Evolutionary conservation across 1,140 invertebrate genomes (phyloP), one percentile per base, ranked within the genome.

Genomic region (Drosophila prosaltans): DNA sequence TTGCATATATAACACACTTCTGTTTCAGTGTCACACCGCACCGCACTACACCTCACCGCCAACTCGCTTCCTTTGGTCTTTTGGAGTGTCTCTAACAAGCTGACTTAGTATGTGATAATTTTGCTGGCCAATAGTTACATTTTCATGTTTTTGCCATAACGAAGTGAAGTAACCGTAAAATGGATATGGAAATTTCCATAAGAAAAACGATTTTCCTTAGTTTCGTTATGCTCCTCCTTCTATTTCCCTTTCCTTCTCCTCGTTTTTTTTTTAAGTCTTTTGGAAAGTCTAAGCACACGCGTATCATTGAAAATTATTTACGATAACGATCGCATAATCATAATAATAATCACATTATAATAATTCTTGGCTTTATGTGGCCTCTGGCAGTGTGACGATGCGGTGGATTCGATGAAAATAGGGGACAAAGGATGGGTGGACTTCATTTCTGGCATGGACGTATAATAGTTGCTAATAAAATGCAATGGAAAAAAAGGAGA

Each of bases 291-390:
- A 84, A 76, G 85, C 81, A 81, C 81, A 90, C 78, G 85, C 84
- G 80, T 68, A 82, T 75, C 84, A 90, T 84, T 85, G 81, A 81
- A 89, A 89, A 89, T 89, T 89, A 84, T 89, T 89, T 89, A 89
- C 85, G 84, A 89, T 89, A 89, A 89, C 74, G 84, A 90, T 89
- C 80, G 85, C 84, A 89, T 89, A 90, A 89, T 89, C 84, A 89
- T 89, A 89, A 89, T 89, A 89, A 89, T 89, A 89, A 90, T 89
- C 84, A 89, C 84, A 89, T 89, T 90, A 89, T 89, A 89, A 89
- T 89, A 89, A 89, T 89, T 89, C 85, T 84, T 84, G 69, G 74
- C 84, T 90, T 89, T 90, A 84, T 90, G 65, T 78, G 72, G 69
- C 68, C 74, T 74, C 48, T 68, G 68, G 32, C 63, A 7, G 45